Evolutionary conservation across 1,140 invertebrate genomes (phyloP), one percentile per base, ranked within the genome.

Genomic region (Atta colombica): DNA sequence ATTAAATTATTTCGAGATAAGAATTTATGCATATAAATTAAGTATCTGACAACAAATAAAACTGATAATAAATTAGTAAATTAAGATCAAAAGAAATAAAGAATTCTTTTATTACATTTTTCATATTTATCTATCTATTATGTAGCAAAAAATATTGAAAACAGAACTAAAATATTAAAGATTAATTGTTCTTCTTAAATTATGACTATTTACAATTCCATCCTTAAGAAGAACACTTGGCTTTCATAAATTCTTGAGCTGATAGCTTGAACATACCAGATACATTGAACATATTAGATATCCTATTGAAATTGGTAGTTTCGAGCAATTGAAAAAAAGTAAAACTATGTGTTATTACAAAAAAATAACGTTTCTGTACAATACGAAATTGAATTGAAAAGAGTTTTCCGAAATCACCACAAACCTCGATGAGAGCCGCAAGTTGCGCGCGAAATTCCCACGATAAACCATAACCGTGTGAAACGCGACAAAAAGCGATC

Each of bases 401-500:
- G 51, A 16, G 51, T 72, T 81, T 81, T 58, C 45, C 31, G 53
- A 71, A 81, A 81, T 72, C 35, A 35, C 49, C 66, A 16, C 51
- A 71, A 18, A 78, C 18, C 77, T 51, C 60, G 60, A 77, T 60
- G 75, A 49, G 60, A 68, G 78, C 78, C 66, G 28, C 78, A 81
- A 81, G 66, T 81, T 81, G 31, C 78, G 78, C 51, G 66, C n/a
- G 35, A 71, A 81, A 58, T 71, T 55, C 66, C 66, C 65, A 39
- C 78, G 35, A 72, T 72, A 81, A 81, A 81, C 68, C 78, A 55
- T 81, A 72, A 81, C 78, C 49, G 25, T 71, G 21, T 53, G 14
- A 68, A 80, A 80, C 28, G 21, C 49, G 66, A 45, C 45, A 31
- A 71, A 81, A 69, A 81, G 35, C 16, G 35, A 8, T 39, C 21